phyloP scores from a whole-genome alignment of 37 sponge, comb jelly and placozoan species.

The Hexactinellida sp. region DNA sequence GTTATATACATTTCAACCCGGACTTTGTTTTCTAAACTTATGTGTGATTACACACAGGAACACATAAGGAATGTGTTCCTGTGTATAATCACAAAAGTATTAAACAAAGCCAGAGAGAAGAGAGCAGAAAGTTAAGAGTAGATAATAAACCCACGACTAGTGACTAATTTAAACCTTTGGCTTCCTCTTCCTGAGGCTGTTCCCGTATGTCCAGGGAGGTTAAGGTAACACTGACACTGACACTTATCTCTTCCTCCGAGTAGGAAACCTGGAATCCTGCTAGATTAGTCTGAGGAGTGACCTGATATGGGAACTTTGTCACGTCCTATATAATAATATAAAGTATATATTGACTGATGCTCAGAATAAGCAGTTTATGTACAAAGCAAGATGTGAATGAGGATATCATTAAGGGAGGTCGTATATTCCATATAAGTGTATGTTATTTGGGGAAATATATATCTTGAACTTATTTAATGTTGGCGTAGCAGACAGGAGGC shows the following conservation, averaged over 20 bases:
- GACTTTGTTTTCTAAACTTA: no score
- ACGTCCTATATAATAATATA: neutral
- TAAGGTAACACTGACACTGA: conserved; percentile 29
- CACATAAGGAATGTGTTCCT: no score
- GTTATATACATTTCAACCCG: no score
- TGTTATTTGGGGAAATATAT: no score
- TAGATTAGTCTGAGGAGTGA: conserved; percentile 21
- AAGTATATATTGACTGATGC: neutral
- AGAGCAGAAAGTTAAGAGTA: neutral
- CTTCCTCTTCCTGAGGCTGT: conserved; percentile 13
- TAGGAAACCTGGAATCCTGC: conserved; percentile 28
- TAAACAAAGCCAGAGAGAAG: neutral
- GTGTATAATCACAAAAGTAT: no score
- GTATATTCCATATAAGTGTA: no score
- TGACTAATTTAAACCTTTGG: conserved; percentile 1
- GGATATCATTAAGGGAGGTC: neutral
- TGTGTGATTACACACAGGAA: no score
- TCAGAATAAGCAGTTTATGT: neutral
- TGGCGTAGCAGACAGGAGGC: no score
- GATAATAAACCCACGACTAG: neutral
- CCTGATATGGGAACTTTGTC: conserved; percentile 21
- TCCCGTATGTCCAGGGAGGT: conserved; percentile 52
- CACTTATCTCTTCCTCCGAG: conserved; percentile 23
- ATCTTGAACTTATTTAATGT: no score
- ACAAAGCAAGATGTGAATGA: neutral